Conservation (phyloP, 1,140 invertebrate genomes). For the Aphidius gifuensis region DNA sequence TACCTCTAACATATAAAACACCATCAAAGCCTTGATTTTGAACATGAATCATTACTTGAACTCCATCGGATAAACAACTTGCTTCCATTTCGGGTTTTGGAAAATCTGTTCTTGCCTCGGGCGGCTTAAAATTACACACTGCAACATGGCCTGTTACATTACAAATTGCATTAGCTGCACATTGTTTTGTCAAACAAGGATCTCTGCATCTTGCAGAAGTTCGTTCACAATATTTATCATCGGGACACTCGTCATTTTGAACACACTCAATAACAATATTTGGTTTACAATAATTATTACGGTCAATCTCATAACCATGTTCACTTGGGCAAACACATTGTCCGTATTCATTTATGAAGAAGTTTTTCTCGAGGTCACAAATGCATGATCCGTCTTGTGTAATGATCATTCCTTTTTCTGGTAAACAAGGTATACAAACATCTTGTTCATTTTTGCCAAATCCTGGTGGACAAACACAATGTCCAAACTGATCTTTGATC, state of each 20-base stretch:
- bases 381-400: slow-evolving; percentile 76
- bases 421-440: slow-evolving; percentile 70
- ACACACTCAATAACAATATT: slow-evolving; percentile 63
- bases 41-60: slow-evolving; percentile 82
- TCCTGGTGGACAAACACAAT: slow-evolving; percentile 73
- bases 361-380: slow-evolving; percentile 72
- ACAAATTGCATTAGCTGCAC: slow-evolving; percentile 67
- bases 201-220: slow-evolving; percentile 63
- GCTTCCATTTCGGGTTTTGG: slow-evolving; percentile 82
- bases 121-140: slow-evolving; percentile 66
- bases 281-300: slow-evolving; percentile 64
- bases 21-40: slow-evolving; percentile 81
- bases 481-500: slow-evolving; percentile 65
- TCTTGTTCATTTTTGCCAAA: slow-evolving; percentile 73
- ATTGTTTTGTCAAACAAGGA: slow-evolving; percentile 71
- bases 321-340: slow-evolving; percentile 73
- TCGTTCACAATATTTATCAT: slow-evolving; percentile 70
- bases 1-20: slow-evolving; percentile 89
- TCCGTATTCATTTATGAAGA: slow-evolving; percentile 72
- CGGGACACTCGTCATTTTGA: slow-evolving; percentile 72
- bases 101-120: slow-evolving; percentile 72
- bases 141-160: slow-evolving; percentile 75
- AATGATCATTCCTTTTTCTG: slow-evolving; percentile 69
- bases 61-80: slow-evolving; percentile 86
- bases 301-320: slow-evolving; percentile 67